These are phyloP conservation scores for Amblyornis subalaris DNA, from an alignment of 2,113 vertebrate genomes.

Conservation along the genomic window DNA sequence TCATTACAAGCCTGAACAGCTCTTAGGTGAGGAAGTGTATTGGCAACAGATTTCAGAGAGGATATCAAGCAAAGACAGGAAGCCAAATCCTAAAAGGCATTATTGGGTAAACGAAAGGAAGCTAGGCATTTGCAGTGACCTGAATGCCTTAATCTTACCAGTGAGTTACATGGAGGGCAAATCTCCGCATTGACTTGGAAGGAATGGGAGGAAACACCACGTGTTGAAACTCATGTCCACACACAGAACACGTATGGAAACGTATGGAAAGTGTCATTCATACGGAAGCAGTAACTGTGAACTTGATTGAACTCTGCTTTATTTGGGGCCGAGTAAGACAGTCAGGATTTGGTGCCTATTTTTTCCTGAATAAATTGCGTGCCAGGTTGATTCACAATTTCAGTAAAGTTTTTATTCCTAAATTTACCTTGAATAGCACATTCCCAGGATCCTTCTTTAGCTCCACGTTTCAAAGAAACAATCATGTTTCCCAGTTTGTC, in stretches of 20 bases:
- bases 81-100: background rate
- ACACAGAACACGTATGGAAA: background rate
- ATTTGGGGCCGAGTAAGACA: background rate
- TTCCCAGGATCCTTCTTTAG: background rate
- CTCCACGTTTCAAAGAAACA: background rate
- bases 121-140: background rate
- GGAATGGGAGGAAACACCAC: background rate
- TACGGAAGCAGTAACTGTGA: background rate
- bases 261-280: background rate
- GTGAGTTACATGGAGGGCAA: background rate
- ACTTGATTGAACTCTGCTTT: background rate
- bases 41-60: background rate
- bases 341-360: background rate
- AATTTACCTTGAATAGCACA: background rate
- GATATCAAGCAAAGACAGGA: background rate
- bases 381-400: background rate
- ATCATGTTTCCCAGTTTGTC: background rate
- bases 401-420: background rate
- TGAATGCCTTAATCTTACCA: background rate
- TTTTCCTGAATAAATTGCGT: background rate
- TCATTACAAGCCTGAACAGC: background rate
- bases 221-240: background rate
- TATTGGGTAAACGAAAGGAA: background rate
- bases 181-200: background rate
- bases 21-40: background rate